Base-by-base conservation (phyloP, 2,113 vertebrate species). In the Nyctereutes procyonoides region DNA sequence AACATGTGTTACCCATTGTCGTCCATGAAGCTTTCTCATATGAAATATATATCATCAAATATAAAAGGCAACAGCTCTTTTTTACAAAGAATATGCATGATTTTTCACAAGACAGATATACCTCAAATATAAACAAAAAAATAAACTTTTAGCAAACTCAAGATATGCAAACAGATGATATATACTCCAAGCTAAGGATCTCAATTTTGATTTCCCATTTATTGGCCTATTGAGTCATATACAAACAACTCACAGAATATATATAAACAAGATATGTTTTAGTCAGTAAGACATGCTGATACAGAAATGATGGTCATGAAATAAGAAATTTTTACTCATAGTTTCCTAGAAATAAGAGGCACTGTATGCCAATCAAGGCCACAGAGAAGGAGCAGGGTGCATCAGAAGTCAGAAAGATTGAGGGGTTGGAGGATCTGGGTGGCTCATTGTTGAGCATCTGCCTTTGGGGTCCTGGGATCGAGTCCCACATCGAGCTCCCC, bases 11-110 rank as follows among this genome's bases (percentile, higher is more conserved):
- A 80, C 3, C 4, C 5, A 82, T 62, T 56, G 2, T 96, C 28
- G 58, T 92, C n/a, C 43, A 85, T n/a, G 92, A 89, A 80, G 5
- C 6, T 85, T 79, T 94, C 12, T 65, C 19, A 51, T 43, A 62
- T 65, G 32, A 88, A 96, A 88, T 80, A 19, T 3, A 19, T 43
- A n/a, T 84, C 5, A 65, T 56, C 17, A 92, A 51, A 28, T 3
- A 77, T 19, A 13, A 74, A 86, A 88, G 73, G 76, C n/a, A 60
- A 96, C 51, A 88, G 43, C 12, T 74, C 12, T 90, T 95, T 95
- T 88, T 28, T 69, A 38, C 13, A 83, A 93, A 71, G 12, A 38
- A 63, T 65, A 35, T 79, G 13, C 35, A 55, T 43, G 2, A 60
- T 43, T 88, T 82, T 87, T 88, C 16, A 63, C 3, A 38, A 51